Conservation (phyloP, 2,113 vertebrate genomes). For the Gadus macrocephalus region DNA sequence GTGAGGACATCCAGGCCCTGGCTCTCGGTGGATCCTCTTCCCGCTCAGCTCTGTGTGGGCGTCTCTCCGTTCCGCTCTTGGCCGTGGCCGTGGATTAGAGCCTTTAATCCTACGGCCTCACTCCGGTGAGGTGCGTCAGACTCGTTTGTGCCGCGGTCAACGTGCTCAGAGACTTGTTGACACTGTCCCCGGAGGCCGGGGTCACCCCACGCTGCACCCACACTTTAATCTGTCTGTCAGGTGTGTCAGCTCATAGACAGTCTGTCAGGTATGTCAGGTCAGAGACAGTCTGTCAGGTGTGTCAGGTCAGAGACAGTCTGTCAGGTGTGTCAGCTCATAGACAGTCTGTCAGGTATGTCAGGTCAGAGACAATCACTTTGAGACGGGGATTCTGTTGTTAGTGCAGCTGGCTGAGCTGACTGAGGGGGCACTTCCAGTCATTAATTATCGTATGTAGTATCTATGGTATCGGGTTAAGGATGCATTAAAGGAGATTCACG, state of each 20-base stretch:
- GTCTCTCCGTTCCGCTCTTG: slow-evolving; percentile 41
- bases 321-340: too few species aligned
- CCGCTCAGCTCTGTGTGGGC: slow-evolving; percentile 39
- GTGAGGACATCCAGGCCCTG: neutral
- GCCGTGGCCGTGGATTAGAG: slow-evolving; percentile 48
- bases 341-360: too few species aligned
- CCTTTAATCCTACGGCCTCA: slow-evolving; percentile 53
- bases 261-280: too few species aligned
- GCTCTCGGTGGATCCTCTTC: slow-evolving; percentile 6
- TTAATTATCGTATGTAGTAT: too few species aligned
- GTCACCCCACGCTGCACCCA: slow-evolving; percentile 1
- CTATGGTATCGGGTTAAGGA: too few species aligned
- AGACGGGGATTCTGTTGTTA: too few species aligned
- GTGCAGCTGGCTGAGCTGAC: too few species aligned
- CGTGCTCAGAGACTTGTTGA: slow-evolving; percentile 42
- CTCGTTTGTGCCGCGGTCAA: slow-evolving; percentile 16
- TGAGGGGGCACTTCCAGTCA: too few species aligned
- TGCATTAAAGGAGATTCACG: neutral
- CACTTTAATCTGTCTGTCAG: slow-evolving; percentile 31
- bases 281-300: too few species aligned
- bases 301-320: too few species aligned
- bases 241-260: slow-evolving; percentile 11
- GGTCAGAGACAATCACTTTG: too few species aligned
- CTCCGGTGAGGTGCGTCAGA: slow-evolving; percentile 30
- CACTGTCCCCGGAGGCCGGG: slow-evolving; percentile 11